Base-by-base conservation (phyloP, 2,113 vertebrate genomes). In the Calypte anna region DNA sequence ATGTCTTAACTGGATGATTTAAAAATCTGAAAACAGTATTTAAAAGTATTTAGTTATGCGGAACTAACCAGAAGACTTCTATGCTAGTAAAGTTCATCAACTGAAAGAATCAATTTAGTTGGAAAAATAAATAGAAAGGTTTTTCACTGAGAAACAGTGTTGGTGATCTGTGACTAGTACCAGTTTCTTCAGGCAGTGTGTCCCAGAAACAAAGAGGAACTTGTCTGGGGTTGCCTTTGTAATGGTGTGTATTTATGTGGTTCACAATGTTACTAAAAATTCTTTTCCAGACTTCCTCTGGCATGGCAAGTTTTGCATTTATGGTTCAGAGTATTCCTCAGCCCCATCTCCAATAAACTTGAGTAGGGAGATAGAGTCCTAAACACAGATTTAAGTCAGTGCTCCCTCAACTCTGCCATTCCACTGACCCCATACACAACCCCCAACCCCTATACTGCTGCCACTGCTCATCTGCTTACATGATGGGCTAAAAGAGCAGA, bases 361-460 rank as follows among this genome's bases (percentile, higher is more conserved):
- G 36, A 57, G 30, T 22, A 33, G 44, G 23, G 70, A 78, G 38
- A 10, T 6, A 16, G 10, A 36, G 38, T 30, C 27, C 74, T 63
- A n/a, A 86, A 23, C 38, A 10, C 6, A 61, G 40, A 11, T 7
- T 3, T 14, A n/a, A 76, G 20, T 43, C 36, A 38, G 18, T 64
- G 4, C 61, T 76, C 28, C 55, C 54, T 21, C 25, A 86, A 7
- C 50, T 7, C 23, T 77, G 31, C n/a, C 3, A 0, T 77, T 58
- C 10, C 27, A 5, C 24, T 72, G 38, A 30, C 31, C 11, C 11
- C 13, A 2, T 2, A 17, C 53, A 61, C 81, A 27, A 40, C 5
- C 3, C 27, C 12, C 22, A 76, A 24, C 21, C 25, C 55, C 9
- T 38, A 0, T 62, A 12, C 44, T 50, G 19, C 61, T 0, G 1